Evolutionary conservation across 2,797 vertebrate genomes (phyloP).

Genomic region (Notolepis coatsorum): DNA sequence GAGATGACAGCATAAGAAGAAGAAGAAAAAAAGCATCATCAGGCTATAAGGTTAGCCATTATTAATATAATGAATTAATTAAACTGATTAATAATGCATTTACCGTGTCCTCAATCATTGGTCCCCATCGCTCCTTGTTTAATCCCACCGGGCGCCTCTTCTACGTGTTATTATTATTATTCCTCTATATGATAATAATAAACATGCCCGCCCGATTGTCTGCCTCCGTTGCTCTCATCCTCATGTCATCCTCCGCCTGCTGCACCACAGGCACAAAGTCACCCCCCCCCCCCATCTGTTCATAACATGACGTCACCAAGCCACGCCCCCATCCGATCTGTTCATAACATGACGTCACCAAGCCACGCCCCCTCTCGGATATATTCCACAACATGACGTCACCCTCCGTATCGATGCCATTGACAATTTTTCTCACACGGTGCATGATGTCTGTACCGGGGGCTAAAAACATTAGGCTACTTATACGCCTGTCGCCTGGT

Average conservation of each 20-base stretch:
- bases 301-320: slow-evolving; percentile 43
- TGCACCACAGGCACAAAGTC: slow-evolving; percentile 44
- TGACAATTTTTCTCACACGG: slow-evolving; percentile 16
- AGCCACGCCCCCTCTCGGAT: slow-evolving; percentile 21
- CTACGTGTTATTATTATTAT: slow-evolving; percentile 10
- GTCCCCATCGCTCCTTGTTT: slow-evolving; percentile 9
- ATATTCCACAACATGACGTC: slow-evolving; percentile 48
- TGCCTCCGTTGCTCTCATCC: slow-evolving; percentile 34
- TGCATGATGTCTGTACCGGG: not conserved
- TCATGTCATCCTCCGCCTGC: slow-evolving; percentile 35
- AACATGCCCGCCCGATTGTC: slow-evolving; percentile 16
- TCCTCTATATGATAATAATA: slow-evolving; percentile 29
- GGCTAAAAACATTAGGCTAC: too few species aligned
- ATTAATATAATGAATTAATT: too few species aligned
- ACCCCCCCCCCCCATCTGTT: slow-evolving; percentile 45
- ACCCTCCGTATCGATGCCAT: slow-evolving; percentile 29
- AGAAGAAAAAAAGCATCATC: slow-evolving; percentile 8
- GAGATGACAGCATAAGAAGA: slow-evolving; percentile 17
- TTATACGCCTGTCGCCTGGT: too few species aligned
- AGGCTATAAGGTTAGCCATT: too few species aligned
- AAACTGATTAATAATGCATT: not conserved
- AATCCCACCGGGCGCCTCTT: not conserved
- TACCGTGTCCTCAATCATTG: slow-evolving; percentile 16
- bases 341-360: slow-evolving; percentile 45
- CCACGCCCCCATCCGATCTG: slow-evolving; percentile 34